Percentiles rank a stretch among this genome's conserved stretches.
These are phyloP conservation scores for Cinclus mexicanus DNA, from an alignment of 2,113 vertebrate species.

Conservation along the genomic window DNA sequence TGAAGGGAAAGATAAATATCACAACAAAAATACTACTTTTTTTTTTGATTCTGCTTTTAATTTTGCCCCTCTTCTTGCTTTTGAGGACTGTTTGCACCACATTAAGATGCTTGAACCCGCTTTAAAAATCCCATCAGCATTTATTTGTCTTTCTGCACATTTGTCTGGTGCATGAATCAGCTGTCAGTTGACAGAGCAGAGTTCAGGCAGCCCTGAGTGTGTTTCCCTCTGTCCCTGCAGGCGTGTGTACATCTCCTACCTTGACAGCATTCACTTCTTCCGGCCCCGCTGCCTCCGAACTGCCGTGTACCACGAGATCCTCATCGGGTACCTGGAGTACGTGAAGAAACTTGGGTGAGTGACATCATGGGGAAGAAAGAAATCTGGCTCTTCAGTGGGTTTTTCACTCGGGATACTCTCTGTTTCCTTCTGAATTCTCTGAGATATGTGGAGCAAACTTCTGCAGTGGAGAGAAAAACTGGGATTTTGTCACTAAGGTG, in stretches of 20 bases:
- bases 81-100: not conserved
- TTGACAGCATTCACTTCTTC: constrained; percentile 99
- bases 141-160: not conserved
- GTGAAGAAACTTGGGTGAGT: constrained; percentile 96
- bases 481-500: not conserved
- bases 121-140: not conserved
- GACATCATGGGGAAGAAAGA: not conserved
- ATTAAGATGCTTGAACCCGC: not conserved
- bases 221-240: constrained; percentile 59
- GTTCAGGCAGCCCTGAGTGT: not conserved
- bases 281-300: constrained; percentile 91
- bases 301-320: constrained; percentile 98
- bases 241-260: constrained; percentile 98
- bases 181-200: not conserved
- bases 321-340: constrained; percentile 97
- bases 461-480: not conserved
- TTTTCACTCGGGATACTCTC: not conserved
- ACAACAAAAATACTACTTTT: fast-evolving
- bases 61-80: not conserved
- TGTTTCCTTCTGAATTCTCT: not conserved
- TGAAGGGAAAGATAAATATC: not conserved
- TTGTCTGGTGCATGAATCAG: not conserved
- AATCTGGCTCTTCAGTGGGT: not conserved
- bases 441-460: not conserved
- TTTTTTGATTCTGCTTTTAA: not conserved